Percentiles rank a stretch among this genome's conserved stretches.
phyloP scores from a whole-genome alignment of 1,140 invertebrate genomes.

The Eubasilissa regina region DNA sequence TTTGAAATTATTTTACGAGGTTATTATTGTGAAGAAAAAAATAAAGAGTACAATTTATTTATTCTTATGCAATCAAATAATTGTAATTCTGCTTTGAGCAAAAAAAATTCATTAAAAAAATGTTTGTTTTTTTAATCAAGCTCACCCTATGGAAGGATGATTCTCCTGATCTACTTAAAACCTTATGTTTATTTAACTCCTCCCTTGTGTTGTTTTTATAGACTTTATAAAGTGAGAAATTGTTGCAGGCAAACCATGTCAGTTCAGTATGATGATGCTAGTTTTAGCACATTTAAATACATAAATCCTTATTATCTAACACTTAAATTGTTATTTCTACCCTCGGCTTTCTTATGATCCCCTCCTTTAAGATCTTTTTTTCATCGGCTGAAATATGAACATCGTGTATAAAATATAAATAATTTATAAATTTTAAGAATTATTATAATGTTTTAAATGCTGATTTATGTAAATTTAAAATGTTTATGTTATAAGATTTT shows the following conservation, averaged over 20 bases:
- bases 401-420: constrained; percentile 3
- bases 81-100: no score
- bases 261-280: constrained; percentile 35
- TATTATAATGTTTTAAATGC: no score
- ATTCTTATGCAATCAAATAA: no score
- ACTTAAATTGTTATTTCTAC: constrained; percentile 48
- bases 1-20: no score
- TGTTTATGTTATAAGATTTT: no score
- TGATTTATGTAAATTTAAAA: no score
- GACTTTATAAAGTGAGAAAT: constrained; percentile 16
- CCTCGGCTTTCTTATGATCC: constrained; percentile 24
- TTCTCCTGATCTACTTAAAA: constrained; percentile 34
- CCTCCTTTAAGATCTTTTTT: not conserved
- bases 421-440: not conserved
- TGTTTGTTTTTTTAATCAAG: no score
- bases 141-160: not conserved
- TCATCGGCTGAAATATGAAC: constrained; percentile 24
- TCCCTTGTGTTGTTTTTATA: constrained; percentile 32
- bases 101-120: no score
- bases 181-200: not conserved
- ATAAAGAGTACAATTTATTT: no score
- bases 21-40: no score
- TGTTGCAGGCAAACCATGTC: constrained; percentile 38
- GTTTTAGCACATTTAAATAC: constrained; percentile 54
- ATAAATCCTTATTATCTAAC: constrained; percentile 60